phyloP scores from a whole-genome alignment of 2,113 vertebrate species.

The Lepisosteus osseus region DNA sequence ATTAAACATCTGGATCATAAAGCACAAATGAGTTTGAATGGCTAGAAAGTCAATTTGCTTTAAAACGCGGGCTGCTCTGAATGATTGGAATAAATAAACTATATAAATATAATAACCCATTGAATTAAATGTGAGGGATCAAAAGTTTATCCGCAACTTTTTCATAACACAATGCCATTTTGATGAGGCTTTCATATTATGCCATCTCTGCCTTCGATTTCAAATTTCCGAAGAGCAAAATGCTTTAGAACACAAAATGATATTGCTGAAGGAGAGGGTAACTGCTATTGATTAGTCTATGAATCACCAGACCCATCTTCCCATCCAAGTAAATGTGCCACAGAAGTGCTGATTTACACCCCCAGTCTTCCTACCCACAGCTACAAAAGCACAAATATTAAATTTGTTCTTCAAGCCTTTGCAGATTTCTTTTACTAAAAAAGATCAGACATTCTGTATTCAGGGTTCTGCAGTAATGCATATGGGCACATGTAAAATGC shows the following conservation, averaged over 20 bases:
- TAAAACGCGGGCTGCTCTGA: no score
- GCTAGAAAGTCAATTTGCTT: no score
- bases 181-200: constrained; percentile 15
- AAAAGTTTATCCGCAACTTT: neutral
- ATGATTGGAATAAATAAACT: no score
- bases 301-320: constrained; percentile 3
- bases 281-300: constrained; percentile 12
- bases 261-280: neutral
- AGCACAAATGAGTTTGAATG: no score
- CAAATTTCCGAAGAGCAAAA: constrained; percentile 7
- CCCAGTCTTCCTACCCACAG: neutral
- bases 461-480: neutral
- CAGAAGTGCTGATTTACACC: neutral
- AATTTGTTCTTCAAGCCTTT: neutral
- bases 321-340: neutral
- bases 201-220: neutral
- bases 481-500: neutral
- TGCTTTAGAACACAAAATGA: neutral
- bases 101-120: neutral
- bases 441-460: constrained; percentile 8
- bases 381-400: constrained; percentile 2
- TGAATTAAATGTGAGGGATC: neutral
- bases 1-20: no score
- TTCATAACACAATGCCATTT: constrained; percentile 8
- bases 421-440: constrained; percentile 1